These are phyloP conservation scores for Calliphora vicina DNA, from an alignment of 1,140 invertebrate genomes.

Conservation along the genomic window DNA sequence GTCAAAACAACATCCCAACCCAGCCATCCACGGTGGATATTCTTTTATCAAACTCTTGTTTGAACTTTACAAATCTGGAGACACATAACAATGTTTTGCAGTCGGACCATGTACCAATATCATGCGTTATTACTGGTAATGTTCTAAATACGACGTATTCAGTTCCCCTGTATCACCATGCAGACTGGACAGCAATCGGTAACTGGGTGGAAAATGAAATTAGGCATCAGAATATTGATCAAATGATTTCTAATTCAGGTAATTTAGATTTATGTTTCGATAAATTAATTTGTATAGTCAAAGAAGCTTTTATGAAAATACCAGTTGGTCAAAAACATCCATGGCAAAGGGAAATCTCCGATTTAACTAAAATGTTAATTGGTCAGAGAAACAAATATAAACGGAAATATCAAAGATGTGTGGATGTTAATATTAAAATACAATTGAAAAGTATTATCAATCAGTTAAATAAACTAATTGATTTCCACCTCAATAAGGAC, in stretches of 20 bases:
- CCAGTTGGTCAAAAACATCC: neutral
- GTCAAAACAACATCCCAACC: neutral
- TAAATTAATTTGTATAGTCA: neutral
- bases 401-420: neutral
- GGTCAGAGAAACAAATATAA: neutral
- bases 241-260: neutral
- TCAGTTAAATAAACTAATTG: neutral
- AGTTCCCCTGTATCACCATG: neutral
- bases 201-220: too few species aligned
- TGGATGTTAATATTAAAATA: neutral
- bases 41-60: neutral
- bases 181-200: neutral
- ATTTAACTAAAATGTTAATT: neutral
- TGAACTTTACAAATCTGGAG: neutral
- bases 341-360: neutral
- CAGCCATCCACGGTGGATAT: neutral
- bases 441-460: neutral
- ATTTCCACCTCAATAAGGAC: too few species aligned
- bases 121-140: too few species aligned
- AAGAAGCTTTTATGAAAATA: neutral
- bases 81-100: neutral
- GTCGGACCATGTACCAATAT: too few species aligned
- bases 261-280: neutral
- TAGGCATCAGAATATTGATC: neutral
- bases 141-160: neutral